A percentile compares a stretch with the other conserved stretches of the same genome.
These are phyloP conservation scores for Oryctolagus cuniculus DNA, from an alignment of 2,113 vertebrate species.

Conservation along the genomic window DNA sequence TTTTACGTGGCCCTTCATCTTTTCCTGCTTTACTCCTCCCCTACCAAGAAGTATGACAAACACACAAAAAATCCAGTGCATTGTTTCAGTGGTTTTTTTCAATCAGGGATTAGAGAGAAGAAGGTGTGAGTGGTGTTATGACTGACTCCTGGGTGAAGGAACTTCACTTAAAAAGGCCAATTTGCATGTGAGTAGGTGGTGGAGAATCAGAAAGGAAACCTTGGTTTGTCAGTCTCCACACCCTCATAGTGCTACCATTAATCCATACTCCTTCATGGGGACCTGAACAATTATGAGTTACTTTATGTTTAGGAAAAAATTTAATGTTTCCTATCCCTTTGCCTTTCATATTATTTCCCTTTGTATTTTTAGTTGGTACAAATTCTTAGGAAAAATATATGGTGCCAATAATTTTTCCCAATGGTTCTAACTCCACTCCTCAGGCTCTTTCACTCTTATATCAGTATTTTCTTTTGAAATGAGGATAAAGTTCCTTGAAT, in stretches of 20 bases:
- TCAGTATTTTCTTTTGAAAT: neutral
- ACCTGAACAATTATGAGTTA: neutral
- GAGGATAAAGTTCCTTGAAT: neutral
- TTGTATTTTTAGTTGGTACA: neutral
- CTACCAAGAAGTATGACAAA: neutral
- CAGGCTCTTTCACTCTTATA: neutral
- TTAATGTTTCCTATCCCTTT: neutral
- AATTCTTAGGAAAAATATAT: neutral
- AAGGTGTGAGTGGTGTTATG: neutral
- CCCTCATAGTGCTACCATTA: neutral
- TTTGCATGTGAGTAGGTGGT: neutral
- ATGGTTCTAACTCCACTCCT: neutral
- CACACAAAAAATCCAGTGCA: neutral
- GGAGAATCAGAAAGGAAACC: neutral
- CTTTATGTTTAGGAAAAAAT: neutral
- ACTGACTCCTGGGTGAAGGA: neutral
- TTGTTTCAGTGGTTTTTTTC: slow-evolving; percentile 29
- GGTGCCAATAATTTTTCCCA: neutral
- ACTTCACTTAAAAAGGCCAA: neutral
- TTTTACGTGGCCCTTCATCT: neutral
- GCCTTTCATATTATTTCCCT: neutral
- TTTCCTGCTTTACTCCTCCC: neutral
- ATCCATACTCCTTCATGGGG: neutral
- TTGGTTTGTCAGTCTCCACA: neutral
- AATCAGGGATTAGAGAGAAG: neutral